Conservation (phyloP, 2,797 vertebrate genomes). For the Sebastes wilsoni region DNA sequence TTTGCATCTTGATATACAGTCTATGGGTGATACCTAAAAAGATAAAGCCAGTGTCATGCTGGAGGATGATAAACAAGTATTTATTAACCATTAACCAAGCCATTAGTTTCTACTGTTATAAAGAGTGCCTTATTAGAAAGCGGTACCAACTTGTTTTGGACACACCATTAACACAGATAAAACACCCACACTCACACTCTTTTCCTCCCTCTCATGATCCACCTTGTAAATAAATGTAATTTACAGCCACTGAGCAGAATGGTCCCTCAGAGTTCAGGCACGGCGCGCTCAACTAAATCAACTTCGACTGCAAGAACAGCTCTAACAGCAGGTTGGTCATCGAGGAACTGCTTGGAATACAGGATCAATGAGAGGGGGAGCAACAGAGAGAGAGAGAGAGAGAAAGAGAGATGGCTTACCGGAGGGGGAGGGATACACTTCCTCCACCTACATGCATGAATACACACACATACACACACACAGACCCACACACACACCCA, state of each 20-base stretch:
- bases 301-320: slow-evolving; percentile 42
- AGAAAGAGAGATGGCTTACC: slow-evolving; percentile 26
- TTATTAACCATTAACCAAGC: not conserved
- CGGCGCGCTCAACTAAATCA: slow-evolving; percentile 62
- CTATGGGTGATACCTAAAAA: not conserved
- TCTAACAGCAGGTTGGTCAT: slow-evolving; percentile 57
- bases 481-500: slow-evolving; percentile 12
- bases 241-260: slow-evolving; percentile 59
- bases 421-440: slow-evolving; percentile 14
- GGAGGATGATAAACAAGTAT: not conserved
- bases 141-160: not conserved
- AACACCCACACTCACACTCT: slow-evolving; percentile 28
- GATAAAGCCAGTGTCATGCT: not conserved
- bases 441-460: slow-evolving; percentile 26
- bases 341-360: slow-evolving; percentile 52
- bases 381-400: not conserved
- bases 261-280: slow-evolving; percentile 44
- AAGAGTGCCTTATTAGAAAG: slow-evolving; percentile 10
- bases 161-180: slow-evolving; percentile 24
- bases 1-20: not conserved
- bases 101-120: not conserved
- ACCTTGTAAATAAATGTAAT: slow-evolving; percentile 68
- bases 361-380: slow-evolving; percentile 48
- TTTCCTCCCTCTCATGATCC: slow-evolving; percentile 19
- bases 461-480: slow-evolving; percentile 15